Evolutionary conservation across 2,888 invertebrate genomes (phyloP).

Genomic region (Ophioninae sp.): DNA sequence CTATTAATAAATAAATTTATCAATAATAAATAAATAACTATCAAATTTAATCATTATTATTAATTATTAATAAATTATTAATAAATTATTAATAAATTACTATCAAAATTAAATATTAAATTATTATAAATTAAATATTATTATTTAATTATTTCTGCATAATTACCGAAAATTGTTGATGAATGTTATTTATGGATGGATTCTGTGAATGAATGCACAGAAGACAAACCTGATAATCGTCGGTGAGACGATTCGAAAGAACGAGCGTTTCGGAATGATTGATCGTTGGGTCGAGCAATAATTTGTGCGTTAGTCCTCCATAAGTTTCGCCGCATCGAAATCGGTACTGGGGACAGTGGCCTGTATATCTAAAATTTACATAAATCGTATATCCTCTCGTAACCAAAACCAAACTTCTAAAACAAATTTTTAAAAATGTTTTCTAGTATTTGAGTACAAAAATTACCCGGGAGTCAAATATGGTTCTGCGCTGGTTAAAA

Average conservation of each 20-base stretch:
- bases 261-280: constrained; percentile 88
- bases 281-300: constrained; percentile 88
- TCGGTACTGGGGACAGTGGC: constrained; percentile 89
- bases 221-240: constrained; percentile 84
- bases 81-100: too few relatives aligned
- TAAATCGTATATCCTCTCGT: constrained; percentile 25
- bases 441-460: too few relatives aligned
- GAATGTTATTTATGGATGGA: too few relatives aligned
- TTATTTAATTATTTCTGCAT: too few relatives aligned
- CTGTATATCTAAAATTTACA: constrained; percentile 85
- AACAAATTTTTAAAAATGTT: constrained; percentile 3
- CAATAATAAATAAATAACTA: too few relatives aligned
- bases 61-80: too few relatives aligned
- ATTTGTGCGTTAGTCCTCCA: constrained; percentile 86
- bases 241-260: constrained; percentile 84
- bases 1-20: too few relatives aligned
- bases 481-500: constrained; percentile 85
- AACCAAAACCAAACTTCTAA: neutral
- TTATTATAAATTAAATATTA: too few relatives aligned
- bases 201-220: too few relatives aligned
- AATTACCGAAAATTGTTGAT: too few relatives aligned
- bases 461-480: constrained; percentile 89
- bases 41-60: too few relatives aligned
- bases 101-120: too few relatives aligned
- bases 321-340: constrained; percentile 89